phyloP scores from a whole-genome alignment of 1,140 invertebrate species.

The Colletes latitarsis region DNA sequence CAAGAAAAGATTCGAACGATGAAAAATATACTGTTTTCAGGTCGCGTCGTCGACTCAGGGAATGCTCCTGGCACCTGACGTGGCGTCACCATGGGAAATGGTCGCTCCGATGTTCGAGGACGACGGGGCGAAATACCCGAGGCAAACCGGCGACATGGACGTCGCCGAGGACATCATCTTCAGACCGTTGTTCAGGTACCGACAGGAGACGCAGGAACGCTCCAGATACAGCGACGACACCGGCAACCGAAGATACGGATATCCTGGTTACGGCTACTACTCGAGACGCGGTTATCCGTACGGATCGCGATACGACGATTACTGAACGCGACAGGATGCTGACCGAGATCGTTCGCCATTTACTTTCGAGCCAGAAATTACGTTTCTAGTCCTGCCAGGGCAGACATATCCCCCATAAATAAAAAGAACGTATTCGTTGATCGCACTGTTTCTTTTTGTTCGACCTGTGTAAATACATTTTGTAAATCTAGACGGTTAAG shows the following conservation, averaged over 20 bases:
- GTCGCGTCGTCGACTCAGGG: not conserved
- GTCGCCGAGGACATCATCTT: conserved; percentile 77
- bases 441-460: too few species aligned
- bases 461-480: too few species aligned
- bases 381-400: not conserved
- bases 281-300: conserved; percentile 45
- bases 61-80: not conserved
- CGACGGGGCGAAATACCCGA: conserved; percentile 6
- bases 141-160: conserved; percentile 70
- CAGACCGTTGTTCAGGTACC: conserved; percentile 75
- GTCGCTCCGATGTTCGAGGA: conserved; percentile 5
- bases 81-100: conserved; percentile 2
- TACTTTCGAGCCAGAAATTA: not conserved
- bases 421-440: too few species aligned
- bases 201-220: conserved; percentile 67
- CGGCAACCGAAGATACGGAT: conserved; percentile 36
- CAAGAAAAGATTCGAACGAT: not conserved
- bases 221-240: conserved; percentile 54
- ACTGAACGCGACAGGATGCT: conserved; percentile 19
- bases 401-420: too few species aligned
- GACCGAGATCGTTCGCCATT: too few species aligned
- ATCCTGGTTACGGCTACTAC: conserved; percentile 42
- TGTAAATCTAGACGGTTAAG: too few species aligned
- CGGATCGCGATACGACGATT: conserved; percentile 43
- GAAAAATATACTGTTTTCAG: not conserved